These are phyloP conservation scores for Acanthurus tractus DNA, from an alignment of 2,797 vertebrate species.

Conservation along the genomic window DNA sequence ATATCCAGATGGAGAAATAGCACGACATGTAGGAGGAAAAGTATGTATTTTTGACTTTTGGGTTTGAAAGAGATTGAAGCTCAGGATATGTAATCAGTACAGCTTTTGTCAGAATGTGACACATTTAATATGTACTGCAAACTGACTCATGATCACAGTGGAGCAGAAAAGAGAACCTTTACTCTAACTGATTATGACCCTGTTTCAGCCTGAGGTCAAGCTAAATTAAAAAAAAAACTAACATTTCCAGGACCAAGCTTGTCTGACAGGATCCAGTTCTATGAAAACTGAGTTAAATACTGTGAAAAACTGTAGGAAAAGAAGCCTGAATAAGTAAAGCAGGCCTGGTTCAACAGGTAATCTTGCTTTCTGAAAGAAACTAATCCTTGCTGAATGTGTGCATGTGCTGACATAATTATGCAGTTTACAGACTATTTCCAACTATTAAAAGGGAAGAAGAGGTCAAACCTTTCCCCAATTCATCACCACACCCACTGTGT, in stretches of 20 bases:
- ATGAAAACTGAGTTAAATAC: not conserved
- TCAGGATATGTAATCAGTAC: not conserved
- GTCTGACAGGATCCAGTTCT: not conserved
- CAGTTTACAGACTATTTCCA: not conserved
- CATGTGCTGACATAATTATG: not conserved
- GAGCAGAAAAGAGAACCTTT: not conserved
- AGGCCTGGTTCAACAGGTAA: not conserved
- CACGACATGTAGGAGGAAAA: too few relatives aligned
- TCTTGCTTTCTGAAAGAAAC: not conserved
- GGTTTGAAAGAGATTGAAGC: too few relatives aligned
- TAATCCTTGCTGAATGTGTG: too few relatives aligned
- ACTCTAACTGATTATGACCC: not conserved
- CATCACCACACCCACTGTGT: slow-evolving; percentile 8
- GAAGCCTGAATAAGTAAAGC: not conserved
- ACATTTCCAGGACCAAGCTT: not conserved
- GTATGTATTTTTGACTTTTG: too few relatives aligned
- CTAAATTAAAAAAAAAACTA: not conserved
- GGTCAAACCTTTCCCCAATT: slow-evolving; percentile 1
- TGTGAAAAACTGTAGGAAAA: not conserved
- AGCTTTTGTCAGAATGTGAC: slow-evolving; percentile 1
- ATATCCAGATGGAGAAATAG: too few relatives aligned
- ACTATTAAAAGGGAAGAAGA: not conserved
- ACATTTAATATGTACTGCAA: not conserved
- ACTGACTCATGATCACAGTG: not conserved
- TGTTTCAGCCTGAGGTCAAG: not conserved